Conservation (phyloP, 2,113 vertebrate genomes). For the Sander lucioperca region DNA sequence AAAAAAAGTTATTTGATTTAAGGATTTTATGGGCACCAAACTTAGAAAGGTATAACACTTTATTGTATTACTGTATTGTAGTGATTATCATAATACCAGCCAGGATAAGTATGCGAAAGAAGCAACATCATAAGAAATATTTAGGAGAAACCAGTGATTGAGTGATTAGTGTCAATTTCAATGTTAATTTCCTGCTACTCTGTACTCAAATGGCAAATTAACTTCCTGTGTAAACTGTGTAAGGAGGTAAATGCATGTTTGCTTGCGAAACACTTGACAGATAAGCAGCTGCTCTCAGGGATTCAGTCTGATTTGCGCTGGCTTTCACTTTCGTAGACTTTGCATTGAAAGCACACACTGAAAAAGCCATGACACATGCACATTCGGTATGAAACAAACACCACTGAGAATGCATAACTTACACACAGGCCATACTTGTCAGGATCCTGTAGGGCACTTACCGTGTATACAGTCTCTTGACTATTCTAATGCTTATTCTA, state of each 20-base stretch:
- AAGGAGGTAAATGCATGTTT: conserved; percentile 69
- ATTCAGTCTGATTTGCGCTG: conserved; percentile 56
- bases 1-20: conserved; percentile 6
- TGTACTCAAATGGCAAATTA: conserved; percentile 59
- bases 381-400: conserved; percentile 53
- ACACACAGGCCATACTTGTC: neutral
- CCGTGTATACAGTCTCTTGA: conserved; percentile 48
- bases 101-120: neutral
- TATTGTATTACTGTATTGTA: neutral
- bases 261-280: conserved; percentile 62
- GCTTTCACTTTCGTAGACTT: conserved; percentile 54
- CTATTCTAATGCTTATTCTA: conserved; percentile 51
- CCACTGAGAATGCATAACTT: conserved; percentile 27
- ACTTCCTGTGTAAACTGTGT: conserved; percentile 47
- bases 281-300: conserved; percentile 67
- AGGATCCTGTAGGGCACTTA: conserved; percentile 36
- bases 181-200: conserved; percentile 63
- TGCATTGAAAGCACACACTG: conserved; percentile 49
- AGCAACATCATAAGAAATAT: conserved; percentile 33
- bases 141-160: conserved; percentile 38
- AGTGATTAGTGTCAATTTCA: conserved; percentile 33
- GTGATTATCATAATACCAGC: neutral
- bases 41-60: conserved; percentile 2
- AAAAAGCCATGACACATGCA: conserved; percentile 67
- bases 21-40: neutral